Base-by-base conservation (phyloP, 2,888 invertebrate species). In the Gastracanthus pulcherrimus region DNA sequence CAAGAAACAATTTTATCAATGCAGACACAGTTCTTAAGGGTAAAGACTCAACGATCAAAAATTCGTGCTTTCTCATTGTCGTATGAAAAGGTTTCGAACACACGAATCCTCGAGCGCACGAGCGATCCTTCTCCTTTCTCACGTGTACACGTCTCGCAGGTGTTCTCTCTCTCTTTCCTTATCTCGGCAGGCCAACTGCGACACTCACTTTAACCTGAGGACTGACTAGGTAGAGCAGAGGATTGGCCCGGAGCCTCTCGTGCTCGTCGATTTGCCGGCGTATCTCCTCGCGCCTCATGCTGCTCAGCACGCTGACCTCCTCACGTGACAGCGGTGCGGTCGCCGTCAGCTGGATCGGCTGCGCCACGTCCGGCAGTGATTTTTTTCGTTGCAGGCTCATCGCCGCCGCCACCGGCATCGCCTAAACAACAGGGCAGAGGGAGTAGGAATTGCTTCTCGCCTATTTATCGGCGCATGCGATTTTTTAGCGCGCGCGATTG, bases 141-240 rank as follows among this genome's bases (percentile, higher is more conserved):
- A n/a, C n/a, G n/a, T n/a, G n/a, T n/a, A n/a, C n/a, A n/a, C n/a
- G n/a, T n/a, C n/a, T n/a, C n/a, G n/a, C 23, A 19, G 62, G 19
- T 6, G 48, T 7, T 62, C 77, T 64, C 26, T 13, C 19, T 62
- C 36, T 13, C 31, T 6, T 4, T 55, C 26, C 26, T 26, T 23
- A 1, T 64, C 19, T 48, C 26, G 34, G 13, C 16, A 19, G 26
- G 38, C 29, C 19, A 23, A 3, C 55, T 9, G 13, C n/a, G 36
- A 60, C 26, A 92, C 93, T 93, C 93, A 98, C 98, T 97, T 98
- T 97, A 88, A 98, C 97, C 94, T 97, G 97, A 90, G 98, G 98
- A 96, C 98, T 98, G 95, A 97, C 96, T 92, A 99, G 94, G 93
- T 98, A 98, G 89, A 98, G 95, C 89, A 99, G 94, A 89, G 98